phyloP scores from a whole-genome alignment of 2,888 invertebrate species.

The Serripes groenlandicus region DNA sequence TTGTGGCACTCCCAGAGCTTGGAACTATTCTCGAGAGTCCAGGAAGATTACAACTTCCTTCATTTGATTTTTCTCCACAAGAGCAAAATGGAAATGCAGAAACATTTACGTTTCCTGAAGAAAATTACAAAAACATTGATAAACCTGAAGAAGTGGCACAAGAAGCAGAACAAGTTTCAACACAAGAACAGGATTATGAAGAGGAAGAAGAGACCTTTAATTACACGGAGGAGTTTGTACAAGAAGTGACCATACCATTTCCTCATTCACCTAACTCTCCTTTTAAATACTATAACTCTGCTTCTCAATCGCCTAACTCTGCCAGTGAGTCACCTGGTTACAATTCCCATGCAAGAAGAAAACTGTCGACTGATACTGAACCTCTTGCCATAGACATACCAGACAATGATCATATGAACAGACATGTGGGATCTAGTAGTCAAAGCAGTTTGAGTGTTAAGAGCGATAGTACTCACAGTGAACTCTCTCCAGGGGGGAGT shows the following conservation, averaged over 20 bases:
- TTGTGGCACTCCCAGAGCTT: neutral
- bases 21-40: slow-evolving; percentile 10
- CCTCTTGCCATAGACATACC: slow-evolving; percentile 49
- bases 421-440: neutral
- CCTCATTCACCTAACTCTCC: neutral
- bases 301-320: neutral
- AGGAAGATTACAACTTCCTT: slow-evolving; percentile 45
- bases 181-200: neutral
- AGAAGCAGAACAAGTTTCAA: neutral
- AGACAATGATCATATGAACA: neutral
- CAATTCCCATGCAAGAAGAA: slow-evolving; percentile 1
- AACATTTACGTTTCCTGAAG: slow-evolving; percentile 7
- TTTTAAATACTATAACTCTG: neutral
- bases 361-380: neutral
- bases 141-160: neutral
- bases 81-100: slow-evolving; percentile 14
- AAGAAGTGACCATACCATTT: slow-evolving; percentile 1
- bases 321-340: neutral
- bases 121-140: neutral
- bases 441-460: slow-evolving; percentile 39
- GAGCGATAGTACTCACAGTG: slow-evolving; percentile 14
- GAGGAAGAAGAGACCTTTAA: neutral
- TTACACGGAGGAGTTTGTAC: slow-evolving; percentile 5
- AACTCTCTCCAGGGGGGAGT: slow-evolving; percentile 46
- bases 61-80: slow-evolving; percentile 57